Evolutionary conservation across 2,888 invertebrate species (phyloP), one percentile per base, ranked within the genome.

Genomic region (Eristalis intricaria): DNA sequence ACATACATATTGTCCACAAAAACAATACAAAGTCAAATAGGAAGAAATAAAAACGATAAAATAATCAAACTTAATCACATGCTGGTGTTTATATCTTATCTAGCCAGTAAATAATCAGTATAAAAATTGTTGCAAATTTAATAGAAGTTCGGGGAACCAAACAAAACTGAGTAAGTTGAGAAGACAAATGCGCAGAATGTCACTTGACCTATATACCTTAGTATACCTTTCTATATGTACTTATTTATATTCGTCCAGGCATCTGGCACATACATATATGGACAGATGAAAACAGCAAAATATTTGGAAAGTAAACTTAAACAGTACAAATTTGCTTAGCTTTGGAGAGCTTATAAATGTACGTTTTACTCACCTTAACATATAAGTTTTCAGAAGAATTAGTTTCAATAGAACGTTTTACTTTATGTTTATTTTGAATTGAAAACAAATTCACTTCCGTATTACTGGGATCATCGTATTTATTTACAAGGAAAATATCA

Each of bases 311-410:
- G 58, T 11, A 60, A 15, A 32, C n/a, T 63, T 26, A n/a, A 32
- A 63, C 61, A 61, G 66, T 19, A 11, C 43, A 60, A 63, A 43
- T 10, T 29, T 19, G 23, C 15, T 5, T 13, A 7, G 2, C 13
- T 15, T 23, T 13, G 1, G 4, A 15, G 15, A 5, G 2, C 2
- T 5, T 5, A 29, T 29, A 4, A 61, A 40, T 40, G 10, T 0
- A 10, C 22, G 22, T 56, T 32, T 40, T 0, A 22, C 74, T 79
- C 22, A 86, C 86, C 66, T 78, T 82, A 7, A 78, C 78, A 60
- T 86, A 79, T 22, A 83, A 64, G 50, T 78, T 70, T 63, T 69
- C 78, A 0, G 82, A 43, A 7, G 86, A 82, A 75, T 78, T 68
- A 35, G 40, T 71, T 29, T 23, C 22, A 11, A 40, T 1, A 10